Conservation (phyloP, 1,140 invertebrate genomes). For the Temnothorax nylanderi region DNA sequence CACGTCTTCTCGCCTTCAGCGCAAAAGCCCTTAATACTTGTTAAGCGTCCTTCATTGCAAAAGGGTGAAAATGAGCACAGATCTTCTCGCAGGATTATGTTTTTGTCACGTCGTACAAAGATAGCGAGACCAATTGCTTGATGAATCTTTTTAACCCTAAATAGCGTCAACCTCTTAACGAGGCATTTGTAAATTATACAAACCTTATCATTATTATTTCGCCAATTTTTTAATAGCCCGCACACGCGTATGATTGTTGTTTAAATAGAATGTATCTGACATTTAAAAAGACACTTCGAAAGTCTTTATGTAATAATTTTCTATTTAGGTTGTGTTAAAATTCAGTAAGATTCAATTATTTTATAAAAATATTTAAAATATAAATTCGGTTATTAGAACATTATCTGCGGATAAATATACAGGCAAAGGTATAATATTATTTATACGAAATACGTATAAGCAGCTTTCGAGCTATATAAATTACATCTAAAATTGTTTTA, state of each 20-base stretch:
- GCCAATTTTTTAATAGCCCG: background rate
- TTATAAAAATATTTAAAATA: background rate
- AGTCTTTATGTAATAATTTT: background rate
- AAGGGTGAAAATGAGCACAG: background rate
- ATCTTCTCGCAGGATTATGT: background rate
- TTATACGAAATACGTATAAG: background rate
- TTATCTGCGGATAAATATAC: background rate
- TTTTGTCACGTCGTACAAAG: background rate
- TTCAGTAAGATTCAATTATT: background rate
- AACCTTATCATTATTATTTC: background rate
- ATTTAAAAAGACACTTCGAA: background rate
- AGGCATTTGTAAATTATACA: background rate
- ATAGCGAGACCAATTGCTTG: background rate
- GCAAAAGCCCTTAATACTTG: background rate
- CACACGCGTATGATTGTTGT: background rate
- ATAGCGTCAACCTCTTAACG: background rate
- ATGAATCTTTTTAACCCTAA: background rate
- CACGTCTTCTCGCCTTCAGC: background rate
- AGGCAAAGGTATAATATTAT: slow-evolving; percentile 19
- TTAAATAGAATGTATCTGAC: background rate
- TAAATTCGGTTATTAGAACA: background rate
- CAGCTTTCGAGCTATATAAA: background rate
- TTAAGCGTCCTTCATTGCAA: background rate
- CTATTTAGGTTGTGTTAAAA: background rate
- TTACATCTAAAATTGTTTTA: slow-evolving; percentile 10